Conservation (phyloP, 2,797 vertebrate species). For the Forpus xanthops region DNA sequence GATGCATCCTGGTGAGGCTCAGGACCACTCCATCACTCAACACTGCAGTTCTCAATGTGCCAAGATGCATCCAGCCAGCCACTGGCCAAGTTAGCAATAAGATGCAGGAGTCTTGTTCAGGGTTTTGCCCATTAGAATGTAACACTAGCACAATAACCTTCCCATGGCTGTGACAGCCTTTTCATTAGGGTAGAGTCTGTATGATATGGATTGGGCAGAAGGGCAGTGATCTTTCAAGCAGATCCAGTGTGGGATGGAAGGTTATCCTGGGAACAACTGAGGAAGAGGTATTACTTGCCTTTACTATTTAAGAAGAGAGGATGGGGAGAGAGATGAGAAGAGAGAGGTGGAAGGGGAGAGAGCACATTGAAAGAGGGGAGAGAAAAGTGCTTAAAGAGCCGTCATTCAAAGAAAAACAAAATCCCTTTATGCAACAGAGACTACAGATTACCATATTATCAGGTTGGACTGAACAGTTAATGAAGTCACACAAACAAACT, state of each 20-base stretch:
- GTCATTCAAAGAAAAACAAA: not conserved
- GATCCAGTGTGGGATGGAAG: not conserved
- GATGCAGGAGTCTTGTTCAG: not conserved
- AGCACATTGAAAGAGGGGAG: not conserved
- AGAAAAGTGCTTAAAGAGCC: not conserved
- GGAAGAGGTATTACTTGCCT: not conserved
- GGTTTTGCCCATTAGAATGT: not conserved
- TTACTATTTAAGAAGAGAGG: not conserved
- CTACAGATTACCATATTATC: not conserved
- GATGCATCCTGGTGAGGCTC: rapidly evolving
- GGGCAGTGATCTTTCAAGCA: not conserved
- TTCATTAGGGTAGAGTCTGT: not conserved
- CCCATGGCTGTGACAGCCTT: not conserved
- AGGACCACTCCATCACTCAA: not conserved
- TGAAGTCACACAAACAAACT: not conserved
- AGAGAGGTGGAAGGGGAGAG: not conserved
- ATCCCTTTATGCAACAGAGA: rapidly evolving
- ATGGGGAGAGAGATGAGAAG: not conserved
- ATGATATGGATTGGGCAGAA: not conserved
- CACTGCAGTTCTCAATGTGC: not conserved
- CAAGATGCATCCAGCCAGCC: not conserved
- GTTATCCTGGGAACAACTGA: not conserved
- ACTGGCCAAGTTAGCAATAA: not conserved
- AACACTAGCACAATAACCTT: not conserved
- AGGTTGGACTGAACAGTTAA: not conserved